A percentile compares a stretch with the other conserved stretches of the same genome.
Conservation (phyloP, 2,113 vertebrate species). For the Galbula dea region DNA sequence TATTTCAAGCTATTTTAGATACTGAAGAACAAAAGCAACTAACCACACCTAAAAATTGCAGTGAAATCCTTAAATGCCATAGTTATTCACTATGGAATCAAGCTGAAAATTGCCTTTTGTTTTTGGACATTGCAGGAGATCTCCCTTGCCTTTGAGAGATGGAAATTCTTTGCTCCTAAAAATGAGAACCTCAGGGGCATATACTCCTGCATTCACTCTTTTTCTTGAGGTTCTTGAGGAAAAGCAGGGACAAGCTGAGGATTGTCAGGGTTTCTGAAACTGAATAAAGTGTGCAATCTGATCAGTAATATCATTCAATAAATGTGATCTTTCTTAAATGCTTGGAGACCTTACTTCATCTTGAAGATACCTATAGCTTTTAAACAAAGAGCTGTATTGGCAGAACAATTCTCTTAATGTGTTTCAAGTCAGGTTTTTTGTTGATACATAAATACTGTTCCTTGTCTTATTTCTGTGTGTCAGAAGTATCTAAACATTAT, state of each 20-base stretch:
- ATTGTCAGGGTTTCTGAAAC: neutral
- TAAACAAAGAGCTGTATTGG: neutral
- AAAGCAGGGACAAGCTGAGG: neutral
- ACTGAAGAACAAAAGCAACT: neutral
- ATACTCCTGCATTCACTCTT: neutral
- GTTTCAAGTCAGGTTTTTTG: neutral
- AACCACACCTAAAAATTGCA: neutral
- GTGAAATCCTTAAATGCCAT: neutral
- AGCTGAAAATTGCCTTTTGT: neutral
- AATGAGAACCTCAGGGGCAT: neutral
- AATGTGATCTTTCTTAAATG: neutral
- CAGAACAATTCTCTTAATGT: neutral
- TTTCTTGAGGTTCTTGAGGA: neutral
- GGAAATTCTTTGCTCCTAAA: neutral
- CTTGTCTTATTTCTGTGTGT: neutral
- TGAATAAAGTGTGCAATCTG: neutral
- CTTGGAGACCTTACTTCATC: neutral
- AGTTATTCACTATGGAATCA: neutral
- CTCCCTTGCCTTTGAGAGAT: neutral
- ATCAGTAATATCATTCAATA: neutral
- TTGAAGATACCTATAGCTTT: neutral
- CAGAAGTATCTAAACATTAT: neutral
- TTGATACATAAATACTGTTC: neutral
- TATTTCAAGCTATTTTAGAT: neutral
- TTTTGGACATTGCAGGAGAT: neutral